phyloP scores from a whole-genome alignment of 2,888 invertebrate species.

The Mylabris sibirica region DNA sequence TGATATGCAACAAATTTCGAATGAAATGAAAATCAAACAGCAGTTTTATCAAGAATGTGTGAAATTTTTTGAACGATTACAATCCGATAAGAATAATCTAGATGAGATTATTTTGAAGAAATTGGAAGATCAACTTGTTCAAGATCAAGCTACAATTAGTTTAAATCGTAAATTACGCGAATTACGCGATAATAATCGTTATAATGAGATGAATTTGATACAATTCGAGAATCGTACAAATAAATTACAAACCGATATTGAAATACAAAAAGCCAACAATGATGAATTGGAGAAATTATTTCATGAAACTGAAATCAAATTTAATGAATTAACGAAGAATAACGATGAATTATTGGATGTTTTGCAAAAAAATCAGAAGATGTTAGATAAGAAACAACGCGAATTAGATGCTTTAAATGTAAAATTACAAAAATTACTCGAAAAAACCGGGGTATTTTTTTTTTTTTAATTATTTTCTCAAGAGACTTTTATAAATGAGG shows the following conservation, averaged over 20 bases:
- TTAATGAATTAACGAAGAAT: slow-evolving; percentile 60
- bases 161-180: slow-evolving; percentile 54
- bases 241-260: slow-evolving; percentile 67
- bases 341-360: slow-evolving; percentile 60
- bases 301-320: slow-evolving; percentile 55
- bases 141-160: slow-evolving; percentile 70
- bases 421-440: slow-evolving; percentile 63
- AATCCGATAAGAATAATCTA: slow-evolving; percentile 62
- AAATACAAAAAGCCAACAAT: slow-evolving; percentile 59
- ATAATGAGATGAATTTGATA: slow-evolving; percentile 64
- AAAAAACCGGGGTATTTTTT: slow-evolving; percentile 61
- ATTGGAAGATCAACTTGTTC: slow-evolving; percentile 73
- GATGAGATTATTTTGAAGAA: slow-evolving; percentile 72
- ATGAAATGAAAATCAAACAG: slow-evolving; percentile 35
- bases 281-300: slow-evolving; percentile 53
- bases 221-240: slow-evolving; percentile 68
- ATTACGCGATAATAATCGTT: slow-evolving; percentile 29
- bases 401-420: slow-evolving; percentile 63
- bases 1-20: slow-evolving; percentile 66
- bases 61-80: slow-evolving; percentile 41
- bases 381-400: slow-evolving; percentile 63
- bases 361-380: slow-evolving; percentile 60
- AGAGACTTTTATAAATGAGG: not conserved
- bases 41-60: not conserved
- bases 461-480: too few species aligned